Evolutionary conservation across 2,797 vertebrate species (phyloP), one percentile per base, ranked within the genome.

Genomic region (Paratrypauchen microcephalus): DNA sequence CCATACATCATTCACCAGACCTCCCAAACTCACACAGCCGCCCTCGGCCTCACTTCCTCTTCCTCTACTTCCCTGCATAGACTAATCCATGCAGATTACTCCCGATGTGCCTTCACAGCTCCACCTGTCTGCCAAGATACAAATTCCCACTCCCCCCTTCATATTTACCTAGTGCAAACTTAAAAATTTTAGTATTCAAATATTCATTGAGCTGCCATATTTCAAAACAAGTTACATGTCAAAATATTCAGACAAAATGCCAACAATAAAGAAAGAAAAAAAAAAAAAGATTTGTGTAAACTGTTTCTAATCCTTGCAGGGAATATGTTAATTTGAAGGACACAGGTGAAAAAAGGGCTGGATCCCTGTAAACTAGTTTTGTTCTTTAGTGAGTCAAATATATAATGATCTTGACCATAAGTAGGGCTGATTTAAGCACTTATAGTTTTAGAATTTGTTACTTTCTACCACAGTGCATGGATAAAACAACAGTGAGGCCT

Each of bases 81-180:
- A 32, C 28, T 62, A 67, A 70, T 70, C 67, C 32, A 59, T 70
- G 50, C 45, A 50, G 21, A 73, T 64, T 66, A 28, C 23, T 66
- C 30, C 48, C n/a, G 7, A 45, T 32, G 36, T 52, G 65, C 28
- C 15, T 39, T 28, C 63, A 11, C 32, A 36, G 6, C 12, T 32
- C 48, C 48, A 54, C 64, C 64, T 66, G 21, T 66, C 47, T 54
- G 64, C 47, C 64, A 66, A 66, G 50, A 21, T 66, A 66, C 48
- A 65, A 52, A 52, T 23, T 68, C 54, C 50, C 45, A 45, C 47
- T 66, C 39, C 60, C 32, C 23, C 50, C 65, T 54, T 59, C 23
- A 30, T 66, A 66, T 66, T 54, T 28, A 30, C 7, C 48, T 9
- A 47, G n/a, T 6, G 41, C 11, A 15, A 45, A 15, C 12, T 45